Base-by-base conservation (phyloP, 2,888 invertebrate species). In the Rhamphomyia laevipes region DNA sequence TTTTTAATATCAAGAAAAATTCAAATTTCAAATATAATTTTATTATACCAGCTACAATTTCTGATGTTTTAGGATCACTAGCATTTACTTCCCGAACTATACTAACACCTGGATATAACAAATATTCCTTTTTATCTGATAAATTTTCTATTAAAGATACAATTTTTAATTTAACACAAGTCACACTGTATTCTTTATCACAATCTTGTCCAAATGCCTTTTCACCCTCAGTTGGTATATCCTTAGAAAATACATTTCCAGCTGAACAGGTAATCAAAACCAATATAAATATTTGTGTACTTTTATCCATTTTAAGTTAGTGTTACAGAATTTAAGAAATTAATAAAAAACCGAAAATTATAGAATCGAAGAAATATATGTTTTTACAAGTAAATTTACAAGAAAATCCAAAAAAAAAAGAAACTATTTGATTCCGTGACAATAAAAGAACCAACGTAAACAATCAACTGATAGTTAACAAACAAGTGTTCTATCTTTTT, bases 111-210 rank as follows among this genome's bases (percentile, higher is more conserved):
- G 87, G 84, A 10, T 86, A 61, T 12, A 89, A 74, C 53, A 74
- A 76, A 6, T 84, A 75, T 64, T 84, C 80, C 58, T 61, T 57
- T 55, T 79, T 78, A 61, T 83, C 82, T 56, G 82, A 79, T 31
- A 88, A 62, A 44, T 81, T 80, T 62, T 88, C 87, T 54, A 89
- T 74, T 60, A 87, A 80, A 5, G 83, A 82, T 2, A 86, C 77
- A 43, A 85, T 78, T 59, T 87, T 86, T 53, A 88, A 72, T 63
- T 88, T 89, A 37, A 88, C 69, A 61, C 89, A 89, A 62, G 84
- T 84, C 21, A 82, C 74, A 63, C 81, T 85, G 59, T 82, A 79
- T 1, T 73, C 69, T 21, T 73, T 74, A 37, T 72, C 72, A 64
- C 83, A 83, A 42, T 42, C 27, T 42, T 42, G 21, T 42, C 23